These are phyloP conservation scores for Venusia cambrica DNA, from an alignment of 2,888 invertebrate species.

Conservation along the genomic window DNA sequence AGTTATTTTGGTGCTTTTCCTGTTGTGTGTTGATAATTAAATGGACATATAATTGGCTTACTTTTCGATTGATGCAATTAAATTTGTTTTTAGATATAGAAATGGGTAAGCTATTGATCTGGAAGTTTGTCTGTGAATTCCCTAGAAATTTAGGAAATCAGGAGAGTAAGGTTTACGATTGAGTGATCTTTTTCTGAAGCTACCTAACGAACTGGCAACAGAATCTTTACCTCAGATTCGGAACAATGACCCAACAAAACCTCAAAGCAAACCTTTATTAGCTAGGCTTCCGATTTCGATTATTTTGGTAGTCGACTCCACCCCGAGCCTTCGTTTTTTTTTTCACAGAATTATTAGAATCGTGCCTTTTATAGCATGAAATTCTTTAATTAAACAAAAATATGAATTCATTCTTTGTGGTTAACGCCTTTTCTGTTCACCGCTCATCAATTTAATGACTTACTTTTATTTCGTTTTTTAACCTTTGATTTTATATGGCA, in stretches of 20 bases:
- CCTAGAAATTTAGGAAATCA: too few relatives aligned
- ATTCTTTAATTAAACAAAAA: slow-evolving; percentile 73
- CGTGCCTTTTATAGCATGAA: slow-evolving; percentile 66
- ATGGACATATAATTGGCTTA: too few relatives aligned
- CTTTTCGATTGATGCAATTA: too few relatives aligned
- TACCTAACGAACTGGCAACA: too few relatives aligned
- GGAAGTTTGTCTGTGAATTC: too few relatives aligned
- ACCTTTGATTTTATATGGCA: slow-evolving; percentile 26
- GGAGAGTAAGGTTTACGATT: too few relatives aligned
- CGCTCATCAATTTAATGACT: slow-evolving; percentile 73
- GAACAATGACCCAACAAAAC: slow-evolving; percentile 8
- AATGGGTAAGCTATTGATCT: too few relatives aligned
- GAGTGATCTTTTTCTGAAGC: too few relatives aligned
- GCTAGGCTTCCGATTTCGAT: slow-evolving; percentile 48
- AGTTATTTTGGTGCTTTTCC: too few relatives aligned
- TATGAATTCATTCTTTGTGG: slow-evolving; percentile 61
- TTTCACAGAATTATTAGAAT: slow-evolving; percentile 50
- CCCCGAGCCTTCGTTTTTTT: slow-evolving; percentile 34
- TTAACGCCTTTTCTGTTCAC: slow-evolving; percentile 68
- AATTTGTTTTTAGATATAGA: too few relatives aligned
- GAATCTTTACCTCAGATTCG: too few relatives aligned
- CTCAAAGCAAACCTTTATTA: slow-evolving; percentile 32
- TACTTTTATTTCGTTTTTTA: slow-evolving; percentile 56
- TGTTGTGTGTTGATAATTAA: too few relatives aligned
- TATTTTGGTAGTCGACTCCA: slow-evolving; percentile 36